Evolutionary conservation across 2,113 vertebrate species (phyloP), one percentile per base, ranked within the genome.

Genomic region (Psettodes erumei): DNA sequence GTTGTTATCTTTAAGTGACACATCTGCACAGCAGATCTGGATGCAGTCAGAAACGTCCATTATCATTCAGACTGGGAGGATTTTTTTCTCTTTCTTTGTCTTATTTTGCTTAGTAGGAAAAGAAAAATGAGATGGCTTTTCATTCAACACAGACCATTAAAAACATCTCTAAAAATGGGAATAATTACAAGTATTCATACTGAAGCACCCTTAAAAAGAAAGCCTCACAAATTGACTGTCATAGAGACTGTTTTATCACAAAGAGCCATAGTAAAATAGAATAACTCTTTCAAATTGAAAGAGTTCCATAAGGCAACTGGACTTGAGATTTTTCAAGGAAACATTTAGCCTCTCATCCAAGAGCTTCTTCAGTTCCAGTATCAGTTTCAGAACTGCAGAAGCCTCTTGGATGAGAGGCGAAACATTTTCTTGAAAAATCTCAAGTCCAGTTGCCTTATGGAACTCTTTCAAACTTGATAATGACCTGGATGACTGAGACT

Each of bases 1-100:
- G 50, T 30, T 40, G 32, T 81, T 65, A 81, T 81, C 75, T 65
- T 56, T 8, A 42, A 50, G 62, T 2, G 1, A 43, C 28, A 7
- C 59, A 79, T 85, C 83, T 54, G 74, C 18, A 40, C 55, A 1
- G 63, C 54, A 60, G 40, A 87, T 86, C 77, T 77, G 54, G 42
- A 71, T 16, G 65, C 45, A 78, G 64, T 66, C 78, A 64, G 65
- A 75, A 78, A 75, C 28, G 27, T 30, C 47, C 37, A 48, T 55
- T 33, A 64, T 62, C 60, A 47, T 63, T 56, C 45, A 38, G 38
- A 40, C 43, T 28, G 50, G 16, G 25, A 50, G 8, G 27, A 62
- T 35, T 50, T 12, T 33, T 10, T 21, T 5, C 27, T 23, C 32
- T 68, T 30, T 62, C 30, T 55, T 55, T 71, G 37, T 60, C 18